Evolutionary conservation across 2,888 invertebrate genomes (phyloP).

Genomic region (Nowickia ferox): DNA sequence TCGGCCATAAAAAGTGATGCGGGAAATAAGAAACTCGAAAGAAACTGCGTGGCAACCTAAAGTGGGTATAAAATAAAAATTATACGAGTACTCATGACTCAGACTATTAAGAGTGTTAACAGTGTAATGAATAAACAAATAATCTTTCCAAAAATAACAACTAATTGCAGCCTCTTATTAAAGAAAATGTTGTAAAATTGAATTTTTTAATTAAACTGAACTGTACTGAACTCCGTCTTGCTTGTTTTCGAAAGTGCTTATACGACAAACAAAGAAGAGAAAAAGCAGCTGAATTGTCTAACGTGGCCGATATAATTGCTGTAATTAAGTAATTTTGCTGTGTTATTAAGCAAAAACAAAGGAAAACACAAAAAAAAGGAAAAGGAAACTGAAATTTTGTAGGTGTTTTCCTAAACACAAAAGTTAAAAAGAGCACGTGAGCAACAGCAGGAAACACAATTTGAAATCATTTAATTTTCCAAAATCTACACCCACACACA

Average conservation of each 20-base stretch:
- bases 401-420: background rate
- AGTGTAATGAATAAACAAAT: slow-evolving; percentile 61
- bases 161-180: slow-evolving; percentile 57
- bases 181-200: background rate
- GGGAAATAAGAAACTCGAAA: background rate
- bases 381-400: background rate
- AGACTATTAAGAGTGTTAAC: slow-evolving; percentile 60
- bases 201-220: background rate
- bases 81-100: slow-evolving; percentile 1
- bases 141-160: slow-evolving; percentile 62
- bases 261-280: background rate
- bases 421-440: background rate
- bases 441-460: slow-evolving; percentile 57
- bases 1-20: background rate
- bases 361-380: background rate
- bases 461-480: slow-evolving; percentile 69
- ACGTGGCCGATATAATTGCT: slow-evolving; percentile 76
- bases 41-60: slow-evolving; percentile 36
- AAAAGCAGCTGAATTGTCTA: slow-evolving; percentile 25
- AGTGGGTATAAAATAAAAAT: slow-evolving; percentile 20
- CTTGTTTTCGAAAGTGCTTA: slow-evolving; percentile 10
- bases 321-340: slow-evolving; percentile 80
- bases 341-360: slow-evolving; percentile 20
- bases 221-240: background rate
- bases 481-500: background rate